Evolutionary conservation across 2,888 invertebrate genomes (phyloP), one percentile per base, ranked within the genome.

Genomic region (Agonopterix heracliana): DNA sequence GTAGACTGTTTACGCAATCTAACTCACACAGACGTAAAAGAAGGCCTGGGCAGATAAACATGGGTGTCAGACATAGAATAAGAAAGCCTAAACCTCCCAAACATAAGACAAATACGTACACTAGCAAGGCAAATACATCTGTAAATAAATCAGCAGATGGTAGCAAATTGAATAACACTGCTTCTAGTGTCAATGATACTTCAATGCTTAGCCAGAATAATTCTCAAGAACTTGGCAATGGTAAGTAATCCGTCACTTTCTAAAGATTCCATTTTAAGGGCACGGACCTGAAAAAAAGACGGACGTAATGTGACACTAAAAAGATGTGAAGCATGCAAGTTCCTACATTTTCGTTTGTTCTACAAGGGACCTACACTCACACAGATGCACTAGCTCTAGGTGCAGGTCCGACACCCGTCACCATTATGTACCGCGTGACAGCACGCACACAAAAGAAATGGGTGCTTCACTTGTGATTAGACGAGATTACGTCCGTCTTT

Each of bases 41-140:
- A 26, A 78, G 75, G 46, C 86, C 85, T 9, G 92, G 92, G 0
- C 90, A 90, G 66, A 92, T 93, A n/a, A 93, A 93, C 64, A 79
- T 89, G 52, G 93, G 93, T 1, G 93, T 93, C 0, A 74, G 82
- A 50, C 93, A 93, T 63, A 90, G 87, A 53, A 92, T 93, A 47
- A 84, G 87, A 45, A 92, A 90, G 66, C 92, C 92, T 0, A 93
- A 90, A 71, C 67, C 80, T 1, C 83, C 85, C 35, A 84, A 80
- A 53, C 65, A 58, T 40, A 80, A 77, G 46, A 56, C 2, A 7
- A 26, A 5, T 26, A 61, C 5, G 45, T 65, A 0, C 56, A 49
- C 26, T 48, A 59, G 7, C 66, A 65, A 50, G 52, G 55, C 10
- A 2, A 66, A 58, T 34, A 54, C 53, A n/a, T 54, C 64, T 2